phyloP scores from a whole-genome alignment of 2,113 vertebrate genomes.

The Albula glossodonta region DNA sequence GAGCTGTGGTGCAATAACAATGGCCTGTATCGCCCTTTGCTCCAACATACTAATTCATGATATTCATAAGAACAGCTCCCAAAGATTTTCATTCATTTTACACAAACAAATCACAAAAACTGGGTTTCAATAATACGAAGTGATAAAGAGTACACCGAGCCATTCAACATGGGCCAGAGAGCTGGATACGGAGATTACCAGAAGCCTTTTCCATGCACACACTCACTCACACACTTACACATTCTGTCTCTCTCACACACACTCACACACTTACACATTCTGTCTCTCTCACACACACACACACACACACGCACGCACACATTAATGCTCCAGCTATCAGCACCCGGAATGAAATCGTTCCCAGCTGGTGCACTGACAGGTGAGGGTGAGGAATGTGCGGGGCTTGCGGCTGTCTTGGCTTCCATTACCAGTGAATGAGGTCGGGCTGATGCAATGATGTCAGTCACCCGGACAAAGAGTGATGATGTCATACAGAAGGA shows the following conservation, averaged over 20 bases:
- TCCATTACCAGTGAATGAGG: background rate
- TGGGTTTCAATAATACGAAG: background rate
- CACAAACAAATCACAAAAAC: background rate
- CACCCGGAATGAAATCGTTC: background rate
- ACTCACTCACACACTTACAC: too few relatives aligned
- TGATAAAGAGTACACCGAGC: background rate
- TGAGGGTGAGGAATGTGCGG: background rate
- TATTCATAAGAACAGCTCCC: background rate
- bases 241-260: too few relatives aligned
- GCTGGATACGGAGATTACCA: too few relatives aligned
- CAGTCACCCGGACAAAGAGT: background rate
- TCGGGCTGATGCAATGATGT: background rate
- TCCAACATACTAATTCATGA: background rate
- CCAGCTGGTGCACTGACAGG: background rate
- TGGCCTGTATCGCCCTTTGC: background rate
- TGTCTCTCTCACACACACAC: too few relatives aligned
- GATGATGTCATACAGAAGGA: background rate
- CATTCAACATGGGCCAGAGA: too few relatives aligned
- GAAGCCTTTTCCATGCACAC: too few relatives aligned
- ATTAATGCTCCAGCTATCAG: background rate
- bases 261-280: background rate
- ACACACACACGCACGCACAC: background rate
- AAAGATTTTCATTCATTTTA: background rate
- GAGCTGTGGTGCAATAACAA: background rate
- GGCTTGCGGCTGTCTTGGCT: background rate